These are phyloP conservation scores for Lophura nycthemera DNA, from an alignment of 2,113 vertebrate species.

Conservation along the genomic window DNA sequence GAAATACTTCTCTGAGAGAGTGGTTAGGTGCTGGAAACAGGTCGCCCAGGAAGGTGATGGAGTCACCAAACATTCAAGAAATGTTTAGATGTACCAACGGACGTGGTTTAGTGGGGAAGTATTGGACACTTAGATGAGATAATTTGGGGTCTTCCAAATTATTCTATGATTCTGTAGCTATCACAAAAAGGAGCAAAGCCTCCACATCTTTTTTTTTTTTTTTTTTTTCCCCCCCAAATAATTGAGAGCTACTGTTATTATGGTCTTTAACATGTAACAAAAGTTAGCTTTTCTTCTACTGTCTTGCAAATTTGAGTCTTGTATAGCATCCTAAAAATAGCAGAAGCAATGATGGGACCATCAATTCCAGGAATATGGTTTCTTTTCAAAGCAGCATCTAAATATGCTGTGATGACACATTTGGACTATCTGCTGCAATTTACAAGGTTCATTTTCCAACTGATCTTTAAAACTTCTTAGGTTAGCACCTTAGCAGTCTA, in stretches of 20 bases:
- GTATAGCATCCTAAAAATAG: not conserved
- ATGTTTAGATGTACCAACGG: no score
- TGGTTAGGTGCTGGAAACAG: no score
- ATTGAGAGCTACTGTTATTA: not conserved
- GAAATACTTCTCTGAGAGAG: no score
- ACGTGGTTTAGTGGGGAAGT: no score
- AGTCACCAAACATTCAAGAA: no score
- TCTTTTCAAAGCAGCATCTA: not conserved
- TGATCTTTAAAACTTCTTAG: not conserved
- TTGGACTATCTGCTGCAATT: not conserved
- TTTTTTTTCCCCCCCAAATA: not conserved
- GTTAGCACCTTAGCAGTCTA: not conserved
- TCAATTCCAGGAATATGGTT: not conserved
- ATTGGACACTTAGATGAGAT: no score
- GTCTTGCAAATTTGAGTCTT: not conserved
- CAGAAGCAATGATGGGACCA: not conserved
- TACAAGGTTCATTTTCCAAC: not conserved
- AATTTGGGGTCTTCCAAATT: no score
- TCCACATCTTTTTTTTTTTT: not conserved
- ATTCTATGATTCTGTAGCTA: no score
- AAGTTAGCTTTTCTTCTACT: not conserved
- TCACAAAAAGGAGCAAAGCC: not conserved
- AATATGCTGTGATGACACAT: not conserved
- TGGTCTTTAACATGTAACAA: not conserved
- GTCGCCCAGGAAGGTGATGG: no score